Conservation (phyloP, 1,140 invertebrate genomes). For the Phortica variegata region DNA sequence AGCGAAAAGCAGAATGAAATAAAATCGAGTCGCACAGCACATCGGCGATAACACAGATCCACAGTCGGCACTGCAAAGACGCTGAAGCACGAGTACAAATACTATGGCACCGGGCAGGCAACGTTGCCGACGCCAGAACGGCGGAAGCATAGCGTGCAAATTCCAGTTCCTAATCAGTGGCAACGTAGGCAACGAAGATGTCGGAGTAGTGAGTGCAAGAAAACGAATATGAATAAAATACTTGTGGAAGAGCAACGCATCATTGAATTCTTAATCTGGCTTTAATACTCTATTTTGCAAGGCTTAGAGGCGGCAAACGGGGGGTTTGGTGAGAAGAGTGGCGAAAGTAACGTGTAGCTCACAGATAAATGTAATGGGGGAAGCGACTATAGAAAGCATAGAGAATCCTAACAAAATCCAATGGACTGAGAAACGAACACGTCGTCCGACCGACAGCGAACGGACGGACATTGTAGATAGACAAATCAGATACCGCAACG, state of each 20-base stretch:
- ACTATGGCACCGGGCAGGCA: neutral
- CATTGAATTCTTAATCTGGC: conserved; percentile 51
- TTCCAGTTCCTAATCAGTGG: conserved; percentile 44
- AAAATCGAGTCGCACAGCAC: neutral
- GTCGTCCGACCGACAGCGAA: conserved; percentile 16
- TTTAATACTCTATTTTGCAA: conserved; percentile 51
- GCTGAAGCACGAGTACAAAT: no score
- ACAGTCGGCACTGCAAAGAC: no score
- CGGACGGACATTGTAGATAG: conserved; percentile 26
- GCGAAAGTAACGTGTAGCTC: neutral
- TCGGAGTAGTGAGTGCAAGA: conserved; percentile 15
- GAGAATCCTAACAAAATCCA: conserved; percentile 48
- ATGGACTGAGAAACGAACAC: neutral
- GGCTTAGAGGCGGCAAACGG: neutral
- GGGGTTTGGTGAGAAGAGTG: conserved; percentile 1
- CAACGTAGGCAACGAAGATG: conserved; percentile 3
- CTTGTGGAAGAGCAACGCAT: conserved; percentile 26
- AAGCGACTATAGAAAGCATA: conserved; percentile 3
- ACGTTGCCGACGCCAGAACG: conserved; percentile 7
- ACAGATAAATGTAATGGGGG: neutral
- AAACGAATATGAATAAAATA: no score
- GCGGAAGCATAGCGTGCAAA: conserved; percentile 43
- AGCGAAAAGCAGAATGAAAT: neutral
- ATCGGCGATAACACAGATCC: neutral
- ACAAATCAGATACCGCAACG: conserved; percentile 15